Conservation (phyloP, 92 coral and sea anemone species). For the Pocillopora grandis region DNA sequence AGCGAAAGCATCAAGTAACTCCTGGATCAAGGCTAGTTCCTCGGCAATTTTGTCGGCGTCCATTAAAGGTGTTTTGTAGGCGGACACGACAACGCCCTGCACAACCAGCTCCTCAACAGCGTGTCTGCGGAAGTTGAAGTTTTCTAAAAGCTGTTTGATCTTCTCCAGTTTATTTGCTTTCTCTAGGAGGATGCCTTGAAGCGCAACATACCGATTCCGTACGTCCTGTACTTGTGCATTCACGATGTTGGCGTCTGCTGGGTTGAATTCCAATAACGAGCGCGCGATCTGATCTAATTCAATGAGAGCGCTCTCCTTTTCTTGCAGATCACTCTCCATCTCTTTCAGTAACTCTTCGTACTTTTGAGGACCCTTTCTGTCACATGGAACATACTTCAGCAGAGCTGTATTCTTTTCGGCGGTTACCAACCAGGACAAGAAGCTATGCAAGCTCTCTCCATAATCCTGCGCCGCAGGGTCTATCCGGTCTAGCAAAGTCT, state of each 20-base stretch:
- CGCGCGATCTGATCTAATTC: constrained; percentile 69
- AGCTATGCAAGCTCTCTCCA: constrained; percentile 63
- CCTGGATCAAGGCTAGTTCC: constrained; percentile 57
- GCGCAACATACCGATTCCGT: constrained; percentile 66
- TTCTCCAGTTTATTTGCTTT: constrained; percentile 78
- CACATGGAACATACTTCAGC: constrained; percentile 77
- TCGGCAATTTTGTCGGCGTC: constrained; percentile 60
- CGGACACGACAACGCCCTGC: constrained; percentile 73
- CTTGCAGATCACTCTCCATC: constrained; percentile 63
- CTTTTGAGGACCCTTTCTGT: constrained; percentile 66
- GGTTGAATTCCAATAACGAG: constrained; percentile 71
- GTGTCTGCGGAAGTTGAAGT: constrained; percentile 64
- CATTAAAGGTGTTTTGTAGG: constrained; percentile 66
- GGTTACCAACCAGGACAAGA: constrained; percentile 77
- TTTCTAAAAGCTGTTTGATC: constrained; percentile 74
- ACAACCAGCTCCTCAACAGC: constrained; percentile 76
- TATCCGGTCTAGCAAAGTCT: constrained; percentile 71
- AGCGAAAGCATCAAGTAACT: constrained; percentile 52
- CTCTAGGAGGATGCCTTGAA: constrained; percentile 68
- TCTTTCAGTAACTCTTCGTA: constrained; percentile 72
- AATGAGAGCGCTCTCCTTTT: constrained; percentile 52
- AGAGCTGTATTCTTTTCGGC: constrained; percentile 74
- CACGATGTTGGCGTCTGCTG: constrained; percentile 67
- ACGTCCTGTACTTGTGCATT: constrained; percentile 66
- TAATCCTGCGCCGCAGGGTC: constrained; percentile 86